Conservation (phyloP, 2,888 invertebrate genomes). For the Xylophagus ater region DNA sequence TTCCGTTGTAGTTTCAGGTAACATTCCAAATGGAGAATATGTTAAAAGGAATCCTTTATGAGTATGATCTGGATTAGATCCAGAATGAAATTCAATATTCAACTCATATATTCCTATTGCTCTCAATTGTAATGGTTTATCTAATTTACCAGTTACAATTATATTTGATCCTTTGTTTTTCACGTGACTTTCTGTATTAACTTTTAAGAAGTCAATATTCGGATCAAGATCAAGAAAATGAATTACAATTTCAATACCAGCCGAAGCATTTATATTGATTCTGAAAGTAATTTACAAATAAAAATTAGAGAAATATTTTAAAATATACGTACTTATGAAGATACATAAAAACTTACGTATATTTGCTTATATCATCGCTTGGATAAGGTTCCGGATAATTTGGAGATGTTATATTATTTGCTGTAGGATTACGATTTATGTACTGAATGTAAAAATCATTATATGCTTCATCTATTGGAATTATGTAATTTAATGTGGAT, state of each 20-base stretch:
- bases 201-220: conserved; percentile 15
- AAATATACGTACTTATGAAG: too few relatives aligned
- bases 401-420: conserved; percentile 12
- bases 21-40: conserved; percentile 17
- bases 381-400: conserved; percentile 18
- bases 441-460: neutral
- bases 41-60: conserved; percentile 18
- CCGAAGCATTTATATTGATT: conserved; percentile 5
- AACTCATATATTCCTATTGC: conserved; percentile 13
- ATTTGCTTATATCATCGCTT: conserved; percentile 3
- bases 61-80: conserved; percentile 9
- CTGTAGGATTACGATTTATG: neutral
- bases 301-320: neutral
- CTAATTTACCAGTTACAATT: conserved; percentile 19
- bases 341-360: conserved; percentile 15
- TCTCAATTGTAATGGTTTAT: conserved; percentile 16
- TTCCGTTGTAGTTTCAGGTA: conserved; percentile 6
- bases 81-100: conserved; percentile 15
- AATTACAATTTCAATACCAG: conserved; percentile 19
- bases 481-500: too few relatives aligned
- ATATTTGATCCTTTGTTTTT: conserved; percentile 3
- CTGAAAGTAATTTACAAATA: neutral
- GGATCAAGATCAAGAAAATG: conserved; percentile 19
- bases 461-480: too few relatives aligned
- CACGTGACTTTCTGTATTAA: conserved; percentile 15